Conservation (phyloP, 2,797 vertebrate species). For the Neosilurus hyrtlii region DNA sequence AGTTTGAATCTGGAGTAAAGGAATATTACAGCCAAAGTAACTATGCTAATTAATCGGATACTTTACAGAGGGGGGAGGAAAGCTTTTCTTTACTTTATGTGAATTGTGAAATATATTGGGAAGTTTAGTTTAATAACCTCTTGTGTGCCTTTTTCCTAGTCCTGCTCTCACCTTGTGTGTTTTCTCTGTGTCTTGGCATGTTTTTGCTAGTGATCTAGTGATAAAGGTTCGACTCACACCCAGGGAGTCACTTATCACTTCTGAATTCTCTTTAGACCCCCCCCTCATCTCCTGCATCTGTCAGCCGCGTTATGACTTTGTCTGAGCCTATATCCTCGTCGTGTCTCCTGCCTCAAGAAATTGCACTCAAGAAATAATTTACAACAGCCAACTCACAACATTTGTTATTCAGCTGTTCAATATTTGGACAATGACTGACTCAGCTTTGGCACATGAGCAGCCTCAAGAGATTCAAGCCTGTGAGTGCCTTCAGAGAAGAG, state of each 20-base stretch:
- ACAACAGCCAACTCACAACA: slow-evolving; percentile 8
- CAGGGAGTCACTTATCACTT: background rate
- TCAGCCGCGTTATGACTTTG: background rate
- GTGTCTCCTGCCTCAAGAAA: slow-evolving; percentile 7
- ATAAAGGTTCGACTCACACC: slow-evolving; percentile 7
- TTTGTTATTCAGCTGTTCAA: slow-evolving; percentile 20
- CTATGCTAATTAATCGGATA: background rate
- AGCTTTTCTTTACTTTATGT: background rate
- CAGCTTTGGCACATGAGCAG: slow-evolving; percentile 9
- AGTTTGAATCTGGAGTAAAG: background rate
- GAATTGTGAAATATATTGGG: too few relatives aligned
- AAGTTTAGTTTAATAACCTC: background rate
- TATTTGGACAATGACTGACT: slow-evolving; percentile 17
- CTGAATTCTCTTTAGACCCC: background rate
- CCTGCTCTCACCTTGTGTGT: background rate
- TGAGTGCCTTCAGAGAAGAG: slow-evolving; percentile 14
- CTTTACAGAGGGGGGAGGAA: background rate
- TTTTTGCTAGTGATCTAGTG: background rate
- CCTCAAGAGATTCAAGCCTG: slow-evolving; percentile 18
- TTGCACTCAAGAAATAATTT: slow-evolving; percentile 13
- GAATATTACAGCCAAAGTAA: background rate
- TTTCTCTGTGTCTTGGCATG: background rate
- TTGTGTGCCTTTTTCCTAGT: background rate
- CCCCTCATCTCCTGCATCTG: background rate
- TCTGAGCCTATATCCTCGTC: background rate